These are phyloP conservation scores for Coregonus sp. DNA, from an alignment of 2,797 vertebrate species.

Conservation along the genomic window DNA sequence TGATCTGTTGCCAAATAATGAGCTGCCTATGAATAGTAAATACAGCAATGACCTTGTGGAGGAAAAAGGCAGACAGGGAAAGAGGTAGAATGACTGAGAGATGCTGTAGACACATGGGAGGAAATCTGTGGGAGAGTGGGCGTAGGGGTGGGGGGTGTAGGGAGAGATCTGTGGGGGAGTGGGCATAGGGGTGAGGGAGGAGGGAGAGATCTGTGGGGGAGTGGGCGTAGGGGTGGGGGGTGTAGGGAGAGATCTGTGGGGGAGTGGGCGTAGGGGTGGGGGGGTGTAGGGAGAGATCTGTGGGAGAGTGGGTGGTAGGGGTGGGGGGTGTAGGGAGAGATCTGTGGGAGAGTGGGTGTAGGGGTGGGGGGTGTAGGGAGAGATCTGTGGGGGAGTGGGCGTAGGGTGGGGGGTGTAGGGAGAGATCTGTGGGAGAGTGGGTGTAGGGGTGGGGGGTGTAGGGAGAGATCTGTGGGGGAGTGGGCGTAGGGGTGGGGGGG, in stretches of 20 bases:
- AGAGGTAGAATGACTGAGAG: constrained; percentile 7
- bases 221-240: no score
- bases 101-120: not conserved
- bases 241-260: no score
- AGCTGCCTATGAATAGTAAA: constrained; percentile 61
- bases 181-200: not conserved
- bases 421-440: no score
- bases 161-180: not conserved
- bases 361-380: not conserved
- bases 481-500: no score
- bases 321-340: no score
- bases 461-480: not conserved
- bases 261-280: no score
- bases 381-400: no score
- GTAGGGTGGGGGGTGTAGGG: no score
- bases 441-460: not conserved
- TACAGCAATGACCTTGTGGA: constrained; percentile 44
- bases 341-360: not conserved
- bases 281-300: no score
- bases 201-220: not conserved
- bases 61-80: constrained; percentile 6
- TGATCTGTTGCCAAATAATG: constrained; percentile 58
- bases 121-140: not conserved
- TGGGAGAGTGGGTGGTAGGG: no score
- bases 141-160: not conserved